Conservation (phyloP, 2,888 invertebrate species). For the Callosobruchus maculatus region DNA sequence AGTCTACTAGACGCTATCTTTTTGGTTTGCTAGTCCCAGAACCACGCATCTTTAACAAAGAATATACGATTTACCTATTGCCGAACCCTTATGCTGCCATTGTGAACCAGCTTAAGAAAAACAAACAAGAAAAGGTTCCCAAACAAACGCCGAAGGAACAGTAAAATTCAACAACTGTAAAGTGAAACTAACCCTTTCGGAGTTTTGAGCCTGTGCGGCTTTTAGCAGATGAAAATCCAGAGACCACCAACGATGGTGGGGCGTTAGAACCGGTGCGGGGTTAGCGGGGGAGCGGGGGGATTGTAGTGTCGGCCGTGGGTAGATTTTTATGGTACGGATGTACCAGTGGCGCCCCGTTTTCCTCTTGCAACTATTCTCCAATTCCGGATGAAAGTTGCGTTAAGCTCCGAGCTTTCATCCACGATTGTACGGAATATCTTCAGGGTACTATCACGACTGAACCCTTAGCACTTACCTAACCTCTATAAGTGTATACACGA, state of each 20-base stretch:
- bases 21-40: too few relatives aligned
- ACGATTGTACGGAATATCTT: too few relatives aligned
- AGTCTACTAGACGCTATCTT: too few relatives aligned
- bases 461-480: too few relatives aligned
- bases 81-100: not conserved
- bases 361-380: too few relatives aligned
- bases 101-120: not conserved
- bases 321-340: not conserved
- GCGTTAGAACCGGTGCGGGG: not conserved
- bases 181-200: not conserved
- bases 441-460: too few relatives aligned
- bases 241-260: not conserved
- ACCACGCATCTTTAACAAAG: too few relatives aligned
- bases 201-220: not conserved
- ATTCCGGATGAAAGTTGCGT: too few relatives aligned
- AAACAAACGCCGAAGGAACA: not conserved
- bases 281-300: too few relatives aligned
- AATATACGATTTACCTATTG: not conserved
- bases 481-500: too few relatives aligned
- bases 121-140: not conserved
- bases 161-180: not conserved
- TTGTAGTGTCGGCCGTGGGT: not conserved
- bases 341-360: not conserved
- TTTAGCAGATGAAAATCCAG: not conserved
- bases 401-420: too few relatives aligned